These are phyloP conservation scores for Distichodus sexfasciatus DNA, from an alignment of 2,797 vertebrate species.

Conservation along the genomic window DNA sequence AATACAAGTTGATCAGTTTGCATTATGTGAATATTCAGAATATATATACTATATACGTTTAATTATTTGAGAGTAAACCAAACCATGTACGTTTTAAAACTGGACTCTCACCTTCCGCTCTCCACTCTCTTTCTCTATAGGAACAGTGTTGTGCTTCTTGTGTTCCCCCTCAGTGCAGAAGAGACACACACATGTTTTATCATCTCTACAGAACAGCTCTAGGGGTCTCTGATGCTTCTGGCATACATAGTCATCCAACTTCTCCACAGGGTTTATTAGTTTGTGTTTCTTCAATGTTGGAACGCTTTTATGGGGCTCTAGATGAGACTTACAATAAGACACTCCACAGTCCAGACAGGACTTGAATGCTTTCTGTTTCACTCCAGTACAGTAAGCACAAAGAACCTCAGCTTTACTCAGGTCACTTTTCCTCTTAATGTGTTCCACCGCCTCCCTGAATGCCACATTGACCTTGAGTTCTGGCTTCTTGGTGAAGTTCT, in stretches of 20 bases:
- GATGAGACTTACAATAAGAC: constrained; percentile 61
- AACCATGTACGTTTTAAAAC: neutral
- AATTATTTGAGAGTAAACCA: neutral
- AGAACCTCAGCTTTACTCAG: constrained; percentile 48
- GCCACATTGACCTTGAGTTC: constrained; percentile 26
- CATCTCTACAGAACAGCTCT: constrained; percentile 58
- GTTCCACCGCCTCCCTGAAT: constrained; percentile 6
- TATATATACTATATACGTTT: neutral
- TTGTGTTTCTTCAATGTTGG: constrained; percentile 62
- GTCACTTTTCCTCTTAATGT: no score
- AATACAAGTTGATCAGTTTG: neutral
- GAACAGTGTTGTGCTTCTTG: constrained; percentile 24
- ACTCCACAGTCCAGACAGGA: constrained; percentile 63
- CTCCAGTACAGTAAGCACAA: constrained; percentile 49
- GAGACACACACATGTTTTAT: constrained; percentile 54
- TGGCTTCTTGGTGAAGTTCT: constrained; percentile 16
- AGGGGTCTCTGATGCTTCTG: constrained; percentile 49
- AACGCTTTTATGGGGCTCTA: constrained; percentile 57
- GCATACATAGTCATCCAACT: constrained; percentile 60
- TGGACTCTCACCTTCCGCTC: constrained; percentile 27
- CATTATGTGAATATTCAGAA: neutral
- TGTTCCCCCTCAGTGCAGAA: constrained; percentile 45
- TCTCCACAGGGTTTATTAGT: constrained; percentile 57
- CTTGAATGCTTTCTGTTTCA: constrained; percentile 48
- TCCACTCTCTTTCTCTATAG: constrained; percentile 24